Evolutionary conservation across 1,140 invertebrate genomes (phyloP).

Genomic region (Epicauta chinensis): DNA sequence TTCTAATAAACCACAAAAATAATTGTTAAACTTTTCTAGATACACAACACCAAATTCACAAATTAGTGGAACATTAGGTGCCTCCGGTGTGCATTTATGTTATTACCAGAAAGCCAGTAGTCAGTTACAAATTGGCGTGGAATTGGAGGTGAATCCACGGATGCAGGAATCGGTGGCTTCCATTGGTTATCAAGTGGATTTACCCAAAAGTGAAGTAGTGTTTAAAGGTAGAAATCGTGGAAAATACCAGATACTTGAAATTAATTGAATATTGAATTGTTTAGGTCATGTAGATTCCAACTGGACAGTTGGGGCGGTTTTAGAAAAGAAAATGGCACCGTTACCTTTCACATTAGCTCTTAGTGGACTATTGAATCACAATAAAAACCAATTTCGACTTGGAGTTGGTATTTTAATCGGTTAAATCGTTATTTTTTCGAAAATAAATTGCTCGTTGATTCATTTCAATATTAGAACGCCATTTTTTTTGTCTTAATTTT

Average conservation of each 20-base stretch:
- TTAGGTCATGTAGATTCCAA: conserved; percentile 66
- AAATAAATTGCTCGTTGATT: no score
- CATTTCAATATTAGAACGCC: no score
- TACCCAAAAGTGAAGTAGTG: conserved; percentile 90
- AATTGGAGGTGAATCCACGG: conserved; percentile 79
- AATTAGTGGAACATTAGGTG: conserved; percentile 69
- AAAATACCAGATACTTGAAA: no score
- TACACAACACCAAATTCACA: conserved; percentile 52
- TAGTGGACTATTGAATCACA: conserved; percentile 89
- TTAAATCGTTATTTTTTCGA: conserved; percentile 43
- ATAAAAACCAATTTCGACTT: conserved; percentile 79
- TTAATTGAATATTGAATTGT: neutral
- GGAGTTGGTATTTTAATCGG: conserved; percentile 85
- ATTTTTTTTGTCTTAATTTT: no score
- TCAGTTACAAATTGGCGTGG: conserved; percentile 78
- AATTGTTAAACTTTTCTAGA: conserved; percentile 40
- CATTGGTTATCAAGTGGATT: conserved; percentile 92
- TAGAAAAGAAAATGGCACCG: conserved; percentile 90
- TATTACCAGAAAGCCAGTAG: conserved; percentile 94
- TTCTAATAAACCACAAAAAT: neutral
- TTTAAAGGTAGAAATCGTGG: conserved; percentile 69
- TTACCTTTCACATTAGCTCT: conserved; percentile 91
- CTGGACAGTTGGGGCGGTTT: conserved; percentile 87
- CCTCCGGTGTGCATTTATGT: conserved; percentile 78
- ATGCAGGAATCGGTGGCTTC: conserved; percentile 88